Percentiles rank a stretch among this genome's conserved stretches.
Evolutionary conservation across 2,888 invertebrate species (phyloP).

Genomic region (Andrena dorsata): DNA sequence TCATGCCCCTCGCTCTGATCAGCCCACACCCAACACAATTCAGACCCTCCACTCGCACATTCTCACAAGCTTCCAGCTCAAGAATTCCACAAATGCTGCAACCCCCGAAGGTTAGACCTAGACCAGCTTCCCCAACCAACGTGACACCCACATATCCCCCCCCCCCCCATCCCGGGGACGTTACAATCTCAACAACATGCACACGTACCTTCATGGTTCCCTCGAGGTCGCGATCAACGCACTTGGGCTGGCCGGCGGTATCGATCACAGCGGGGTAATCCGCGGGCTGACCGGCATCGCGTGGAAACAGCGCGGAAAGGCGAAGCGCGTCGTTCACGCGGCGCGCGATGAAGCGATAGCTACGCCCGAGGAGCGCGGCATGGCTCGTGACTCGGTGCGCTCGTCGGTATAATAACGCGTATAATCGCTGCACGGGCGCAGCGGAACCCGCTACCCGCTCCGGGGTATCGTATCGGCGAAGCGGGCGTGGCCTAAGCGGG

Average conservation of each 20-base stretch:
- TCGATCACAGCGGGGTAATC: slow-evolving; percentile 54
- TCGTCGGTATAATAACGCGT: slow-evolving; percentile 64
- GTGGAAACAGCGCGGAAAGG: slow-evolving; percentile 29
- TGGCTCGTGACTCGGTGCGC: slow-evolving; percentile 57
- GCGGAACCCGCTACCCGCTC: slow-evolving; percentile 16
- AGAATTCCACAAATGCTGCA: too few species aligned
- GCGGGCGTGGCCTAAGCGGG: slow-evolving; percentile 18
- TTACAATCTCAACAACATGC: not conserved
- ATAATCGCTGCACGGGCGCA: slow-evolving; percentile 47
- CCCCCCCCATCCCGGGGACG: too few species aligned
- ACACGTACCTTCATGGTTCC: slow-evolving; percentile 64
- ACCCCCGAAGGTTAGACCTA: too few species aligned
- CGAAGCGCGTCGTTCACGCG: slow-evolving; percentile 46
- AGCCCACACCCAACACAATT: too few species aligned
- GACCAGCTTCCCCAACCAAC: not conserved
- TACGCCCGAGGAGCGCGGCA: slow-evolving; percentile 68
- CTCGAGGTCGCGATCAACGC: not conserved
- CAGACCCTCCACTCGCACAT: too few species aligned
- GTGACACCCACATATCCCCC: not conserved
- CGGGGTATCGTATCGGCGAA: slow-evolving; percentile 7
- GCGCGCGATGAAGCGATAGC: slow-evolving; percentile 56
- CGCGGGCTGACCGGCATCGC: slow-evolving; percentile 48
- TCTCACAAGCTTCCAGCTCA: too few species aligned
- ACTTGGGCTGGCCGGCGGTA: not conserved
- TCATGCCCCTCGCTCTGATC: too few species aligned